Conservation (phyloP, 92 coral and sea anemone genomes). For the Epizoanthus rinbou region DNA sequence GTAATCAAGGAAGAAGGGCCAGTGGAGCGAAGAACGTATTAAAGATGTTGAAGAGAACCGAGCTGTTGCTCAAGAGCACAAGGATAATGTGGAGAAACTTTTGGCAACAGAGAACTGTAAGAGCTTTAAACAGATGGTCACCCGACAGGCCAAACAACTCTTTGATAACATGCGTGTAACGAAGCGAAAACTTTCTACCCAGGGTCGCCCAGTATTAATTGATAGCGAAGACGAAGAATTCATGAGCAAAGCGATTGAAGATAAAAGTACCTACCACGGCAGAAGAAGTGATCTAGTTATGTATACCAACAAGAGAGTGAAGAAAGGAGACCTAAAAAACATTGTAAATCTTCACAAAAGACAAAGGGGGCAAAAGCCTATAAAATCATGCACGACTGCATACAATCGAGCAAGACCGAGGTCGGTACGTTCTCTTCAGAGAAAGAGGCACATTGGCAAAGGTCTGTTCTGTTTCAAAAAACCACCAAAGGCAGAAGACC, state of each 20-base stretch:
- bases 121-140: conserved; percentile 7
- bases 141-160: conserved; percentile 18
- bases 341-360: too few species aligned
- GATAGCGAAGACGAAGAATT: conserved; percentile 32
- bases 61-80: background rate
- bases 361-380: too few species aligned
- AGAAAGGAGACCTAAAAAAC: background rate
- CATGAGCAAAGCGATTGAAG: conserved; percentile 21
- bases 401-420: too few species aligned
- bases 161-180: background rate
- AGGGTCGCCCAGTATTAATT: conserved; percentile 15
- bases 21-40: conserved; percentile 17
- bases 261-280: conserved; percentile 31
- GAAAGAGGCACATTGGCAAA: too few species aligned
- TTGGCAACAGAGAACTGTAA: conserved; percentile 16
- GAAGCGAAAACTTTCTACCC: background rate
- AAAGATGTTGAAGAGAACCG: conserved; percentile 12
- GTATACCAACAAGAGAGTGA: conserved; percentile 16
- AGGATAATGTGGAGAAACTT: conserved; percentile 3
- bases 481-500: background rate
- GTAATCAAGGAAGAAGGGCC: background rate
- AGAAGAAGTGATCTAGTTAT: conserved; percentile 18
- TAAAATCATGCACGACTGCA: too few species aligned
- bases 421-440: too few species aligned
- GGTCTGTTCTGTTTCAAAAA: too few species aligned